Conservation (phyloP, 2,113 vertebrate species). For the Proterorhinus semilunaris region DNA sequence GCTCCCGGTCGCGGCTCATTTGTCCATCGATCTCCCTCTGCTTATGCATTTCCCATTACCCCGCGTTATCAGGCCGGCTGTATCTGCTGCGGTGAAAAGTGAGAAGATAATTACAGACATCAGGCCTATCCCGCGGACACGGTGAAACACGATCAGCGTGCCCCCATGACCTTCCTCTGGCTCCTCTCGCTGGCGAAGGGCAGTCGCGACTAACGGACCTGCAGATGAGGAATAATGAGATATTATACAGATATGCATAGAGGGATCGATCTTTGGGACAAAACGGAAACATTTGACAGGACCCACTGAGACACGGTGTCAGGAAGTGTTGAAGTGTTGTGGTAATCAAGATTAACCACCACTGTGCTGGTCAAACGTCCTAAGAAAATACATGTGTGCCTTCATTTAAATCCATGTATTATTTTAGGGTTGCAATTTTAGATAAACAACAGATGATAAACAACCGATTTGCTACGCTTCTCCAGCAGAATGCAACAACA, state of each 20-base stretch:
- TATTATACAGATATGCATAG: conserved; percentile 7
- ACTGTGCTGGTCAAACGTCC: no score
- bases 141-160: conserved; percentile 61
- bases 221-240: conserved; percentile 47
- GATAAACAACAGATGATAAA: no score
- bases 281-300: not conserved
- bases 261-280: not conserved
- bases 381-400: no score
- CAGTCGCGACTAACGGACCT: conserved; percentile 36
- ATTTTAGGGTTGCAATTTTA: no score
- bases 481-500: no score
- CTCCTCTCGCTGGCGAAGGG: conserved; percentile 32
- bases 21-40: conserved; percentile 56
- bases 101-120: conserved; percentile 67
- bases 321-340: conserved; percentile 8
- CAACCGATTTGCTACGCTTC: no score
- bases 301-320: not conserved
- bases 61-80: conserved; percentile 60
- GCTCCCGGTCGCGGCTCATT: conserved; percentile 51
- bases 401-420: no score
- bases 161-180: conserved; percentile 61
- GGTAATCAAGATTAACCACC: not conserved
- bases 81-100: conserved; percentile 67
- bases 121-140: conserved; percentile 32
- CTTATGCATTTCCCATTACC: conserved; percentile 70